Conservation (phyloP, 2,888 invertebrate species). For the Lamproptera curius region DNA sequence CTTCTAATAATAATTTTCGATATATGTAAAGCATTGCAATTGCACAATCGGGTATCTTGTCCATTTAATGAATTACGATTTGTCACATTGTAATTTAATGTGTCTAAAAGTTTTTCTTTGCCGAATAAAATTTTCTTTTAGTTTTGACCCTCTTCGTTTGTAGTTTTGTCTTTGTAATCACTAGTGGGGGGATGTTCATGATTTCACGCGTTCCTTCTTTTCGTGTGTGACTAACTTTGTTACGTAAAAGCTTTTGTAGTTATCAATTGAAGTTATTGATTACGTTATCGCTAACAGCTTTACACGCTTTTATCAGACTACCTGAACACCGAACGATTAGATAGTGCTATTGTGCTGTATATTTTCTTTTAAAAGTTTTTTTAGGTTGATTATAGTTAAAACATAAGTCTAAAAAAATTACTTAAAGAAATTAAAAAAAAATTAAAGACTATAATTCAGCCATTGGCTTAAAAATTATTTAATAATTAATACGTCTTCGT, state of each 20-base stretch:
- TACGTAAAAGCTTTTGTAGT: neutral
- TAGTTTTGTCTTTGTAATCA: constrained; percentile 61
- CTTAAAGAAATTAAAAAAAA: too few relatives aligned
- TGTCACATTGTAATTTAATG: constrained; percentile 38
- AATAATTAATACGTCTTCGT: too few relatives aligned
- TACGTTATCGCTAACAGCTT: neutral
- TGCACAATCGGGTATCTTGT: constrained; percentile 40
- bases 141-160: constrained; percentile 46
- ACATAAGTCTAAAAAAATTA: too few relatives aligned
- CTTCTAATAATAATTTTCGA: constrained; percentile 56
- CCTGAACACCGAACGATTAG: neutral
- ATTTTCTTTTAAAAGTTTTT: too few relatives aligned
- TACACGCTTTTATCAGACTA: neutral
- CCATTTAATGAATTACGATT: constrained; percentile 44
- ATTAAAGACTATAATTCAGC: too few relatives aligned
- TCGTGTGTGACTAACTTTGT: constrained; percentile 22
- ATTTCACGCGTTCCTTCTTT: neutral
- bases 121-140: constrained; percentile 39
- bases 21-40: constrained; percentile 58
- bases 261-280: neutral
- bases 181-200: constrained; percentile 28
- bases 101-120: constrained; percentile 45
- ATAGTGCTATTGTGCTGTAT: too few relatives aligned
- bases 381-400: too few relatives aligned
- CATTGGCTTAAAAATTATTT: too few relatives aligned